Conservation (phyloP, 2,113 vertebrate species). For the Leptosomus discolor region DNA sequence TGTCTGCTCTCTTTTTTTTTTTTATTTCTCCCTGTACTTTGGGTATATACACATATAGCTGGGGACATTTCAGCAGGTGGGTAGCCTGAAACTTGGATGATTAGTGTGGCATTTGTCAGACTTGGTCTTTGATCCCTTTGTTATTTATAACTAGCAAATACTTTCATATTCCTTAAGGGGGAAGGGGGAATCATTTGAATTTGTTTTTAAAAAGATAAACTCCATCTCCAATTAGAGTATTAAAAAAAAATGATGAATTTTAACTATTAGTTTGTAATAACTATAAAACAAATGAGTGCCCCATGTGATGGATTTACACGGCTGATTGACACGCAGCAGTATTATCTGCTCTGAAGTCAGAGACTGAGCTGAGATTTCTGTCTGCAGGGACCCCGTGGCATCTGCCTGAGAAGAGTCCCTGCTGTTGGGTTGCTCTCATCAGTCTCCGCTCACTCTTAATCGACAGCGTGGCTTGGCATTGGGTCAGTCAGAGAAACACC, state of each 20-base stretch:
- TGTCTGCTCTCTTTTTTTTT: background rate
- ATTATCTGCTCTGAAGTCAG: background rate
- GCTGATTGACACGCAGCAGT: rapidly evolving
- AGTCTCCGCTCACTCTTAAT: background rate
- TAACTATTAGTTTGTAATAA: background rate
- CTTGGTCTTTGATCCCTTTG: background rate
- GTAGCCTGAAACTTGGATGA: background rate
- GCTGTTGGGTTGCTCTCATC: background rate
- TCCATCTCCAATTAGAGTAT: background rate
- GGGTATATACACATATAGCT: background rate
- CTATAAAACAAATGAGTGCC: background rate
- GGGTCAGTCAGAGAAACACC: background rate
- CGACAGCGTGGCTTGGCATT: background rate
- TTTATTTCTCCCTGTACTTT: background rate
- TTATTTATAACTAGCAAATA: background rate
- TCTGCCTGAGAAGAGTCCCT: background rate
- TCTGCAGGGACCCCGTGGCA: rapidly evolving
- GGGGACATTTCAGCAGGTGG: background rate
- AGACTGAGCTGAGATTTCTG: background rate
- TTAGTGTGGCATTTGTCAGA: background rate
- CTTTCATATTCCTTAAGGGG: background rate
- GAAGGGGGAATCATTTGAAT: background rate
- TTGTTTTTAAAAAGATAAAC: background rate
- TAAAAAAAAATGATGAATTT: background rate
- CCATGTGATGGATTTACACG: background rate